phyloP scores from a whole-genome alignment of 1,140 invertebrate species.

The Tetramorium simillimum region DNA sequence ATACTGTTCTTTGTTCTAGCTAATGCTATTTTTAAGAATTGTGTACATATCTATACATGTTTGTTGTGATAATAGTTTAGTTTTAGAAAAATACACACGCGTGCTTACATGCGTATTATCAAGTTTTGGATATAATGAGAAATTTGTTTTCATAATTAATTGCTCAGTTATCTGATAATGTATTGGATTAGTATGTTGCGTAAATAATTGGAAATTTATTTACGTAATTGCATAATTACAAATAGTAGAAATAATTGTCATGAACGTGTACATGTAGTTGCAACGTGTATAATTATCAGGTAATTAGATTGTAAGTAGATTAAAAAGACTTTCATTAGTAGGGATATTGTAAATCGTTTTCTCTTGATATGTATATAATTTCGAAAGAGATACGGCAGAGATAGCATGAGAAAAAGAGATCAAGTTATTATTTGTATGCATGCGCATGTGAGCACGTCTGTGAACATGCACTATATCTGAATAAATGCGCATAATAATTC shows the following conservation, averaged over 20 bases:
- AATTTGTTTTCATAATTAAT: constrained; percentile 44
- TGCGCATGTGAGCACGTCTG: not conserved
- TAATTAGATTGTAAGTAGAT: constrained; percentile 45
- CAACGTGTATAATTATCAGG: not conserved
- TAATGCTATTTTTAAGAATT: constrained; percentile 4
- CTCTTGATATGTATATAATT: not conserved
- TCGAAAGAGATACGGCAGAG: not conserved
- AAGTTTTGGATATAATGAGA: constrained; percentile 46
- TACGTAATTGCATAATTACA: constrained; percentile 33
- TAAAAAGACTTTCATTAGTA: constrained; percentile 32
- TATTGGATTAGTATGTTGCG: constrained; percentile 27
- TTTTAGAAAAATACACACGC: not conserved
- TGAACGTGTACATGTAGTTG: not conserved
- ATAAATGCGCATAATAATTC: not conserved
- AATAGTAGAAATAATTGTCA: constrained; percentile 5
- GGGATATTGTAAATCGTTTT: not conserved
- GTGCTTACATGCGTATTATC: not conserved
- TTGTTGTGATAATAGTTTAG: not conserved
- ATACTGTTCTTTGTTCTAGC: not conserved
- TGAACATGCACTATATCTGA: not conserved
- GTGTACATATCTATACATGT: not conserved
- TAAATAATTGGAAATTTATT: constrained; percentile 55
- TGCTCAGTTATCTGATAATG: constrained; percentile 33
- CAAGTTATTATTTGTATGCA: no score
- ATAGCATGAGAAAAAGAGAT: not conserved